phyloP scores from a whole-genome alignment of 2,113 vertebrate genomes.

The Oplegnathus fasciatus region DNA sequence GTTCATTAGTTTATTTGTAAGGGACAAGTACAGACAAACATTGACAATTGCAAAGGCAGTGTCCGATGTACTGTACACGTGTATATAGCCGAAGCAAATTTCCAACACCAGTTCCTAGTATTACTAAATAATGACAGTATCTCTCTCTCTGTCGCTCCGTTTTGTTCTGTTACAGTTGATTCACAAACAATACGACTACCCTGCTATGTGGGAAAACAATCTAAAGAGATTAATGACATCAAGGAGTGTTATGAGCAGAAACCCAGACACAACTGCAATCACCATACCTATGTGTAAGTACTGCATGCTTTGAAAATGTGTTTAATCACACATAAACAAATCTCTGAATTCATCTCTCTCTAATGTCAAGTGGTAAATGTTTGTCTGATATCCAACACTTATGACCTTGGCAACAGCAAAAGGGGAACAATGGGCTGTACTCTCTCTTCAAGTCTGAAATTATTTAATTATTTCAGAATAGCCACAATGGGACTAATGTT shows the following conservation, averaged over 20 bases:
- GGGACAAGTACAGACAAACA: no score
- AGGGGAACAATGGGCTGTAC: no score
- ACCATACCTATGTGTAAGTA: background rate
- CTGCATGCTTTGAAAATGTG: background rate
- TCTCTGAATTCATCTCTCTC: background rate
- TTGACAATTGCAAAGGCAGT: no score
- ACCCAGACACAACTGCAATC: accelerated
- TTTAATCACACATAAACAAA: background rate
- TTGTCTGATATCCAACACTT: no score
- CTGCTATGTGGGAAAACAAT: background rate
- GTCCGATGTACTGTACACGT: no score
- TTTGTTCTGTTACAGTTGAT: background rate
- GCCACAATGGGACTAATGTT: background rate
- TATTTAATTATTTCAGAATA: background rate
- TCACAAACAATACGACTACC: accelerated
- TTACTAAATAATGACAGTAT: background rate
- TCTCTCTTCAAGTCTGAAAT: no score
- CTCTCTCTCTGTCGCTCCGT: background rate
- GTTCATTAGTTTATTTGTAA: no score
- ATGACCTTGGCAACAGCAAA: no score
- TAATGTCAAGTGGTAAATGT: background rate
- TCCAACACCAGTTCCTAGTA: no score
- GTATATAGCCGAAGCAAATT: no score
- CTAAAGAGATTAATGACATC: background rate
- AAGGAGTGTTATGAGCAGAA: background rate